These are phyloP conservation scores for Anisognathus igniventris DNA, from an alignment of 2,797 vertebrate species.

Conservation along the genomic window DNA sequence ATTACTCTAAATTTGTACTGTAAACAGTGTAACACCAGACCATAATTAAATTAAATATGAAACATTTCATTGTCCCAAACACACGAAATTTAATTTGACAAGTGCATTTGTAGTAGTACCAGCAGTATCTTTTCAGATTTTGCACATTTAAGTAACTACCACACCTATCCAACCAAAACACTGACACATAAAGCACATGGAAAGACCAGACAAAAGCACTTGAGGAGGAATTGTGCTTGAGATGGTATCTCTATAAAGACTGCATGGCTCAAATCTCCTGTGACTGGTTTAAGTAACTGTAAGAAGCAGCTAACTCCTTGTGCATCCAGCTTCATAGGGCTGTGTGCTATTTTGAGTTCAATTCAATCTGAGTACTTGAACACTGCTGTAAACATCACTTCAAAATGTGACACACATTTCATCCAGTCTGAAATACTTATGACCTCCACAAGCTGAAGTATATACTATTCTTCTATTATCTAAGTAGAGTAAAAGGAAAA, in stretches of 20 bases:
- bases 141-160: background rate
- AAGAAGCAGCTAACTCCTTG: background rate
- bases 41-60: conserved; percentile 6
- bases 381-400: background rate
- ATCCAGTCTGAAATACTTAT: background rate
- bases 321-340: background rate
- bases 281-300: background rate
- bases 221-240: background rate
- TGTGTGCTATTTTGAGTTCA: background rate
- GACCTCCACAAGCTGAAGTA: background rate
- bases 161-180: background rate
- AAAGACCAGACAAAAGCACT: background rate
- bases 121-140: background rate
- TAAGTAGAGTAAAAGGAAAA: background rate
- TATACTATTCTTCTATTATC: background rate
- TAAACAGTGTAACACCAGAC: background rate
- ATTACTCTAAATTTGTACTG: conserved; percentile 23
- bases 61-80: conserved; percentile 1
- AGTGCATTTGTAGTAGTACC: background rate
- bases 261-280: background rate
- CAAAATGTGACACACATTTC: background rate
- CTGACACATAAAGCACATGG: background rate
- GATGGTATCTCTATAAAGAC: background rate
- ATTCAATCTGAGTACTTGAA: background rate
- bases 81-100: background rate